phyloP scores from a whole-genome alignment of 1,140 invertebrate species.

The Archivesica marissinica region DNA sequence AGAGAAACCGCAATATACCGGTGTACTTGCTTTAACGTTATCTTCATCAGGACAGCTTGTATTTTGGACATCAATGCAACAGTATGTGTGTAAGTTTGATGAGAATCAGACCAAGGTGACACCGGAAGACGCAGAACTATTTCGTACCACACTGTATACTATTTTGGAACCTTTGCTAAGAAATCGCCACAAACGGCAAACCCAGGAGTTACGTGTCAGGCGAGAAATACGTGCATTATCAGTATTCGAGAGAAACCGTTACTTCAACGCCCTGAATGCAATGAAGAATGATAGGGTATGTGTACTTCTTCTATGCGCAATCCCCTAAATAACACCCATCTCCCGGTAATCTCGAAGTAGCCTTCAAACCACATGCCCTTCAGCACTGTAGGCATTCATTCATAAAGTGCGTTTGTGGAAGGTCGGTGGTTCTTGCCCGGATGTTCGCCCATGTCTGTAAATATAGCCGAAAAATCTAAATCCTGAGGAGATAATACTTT shows the following conservation, averaged over 20 bases:
- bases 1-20: too few relatives aligned
- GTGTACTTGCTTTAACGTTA: too few relatives aligned
- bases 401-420: too few relatives aligned
- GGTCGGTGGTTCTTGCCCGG: too few relatives aligned
- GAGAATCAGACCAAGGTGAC: neutral
- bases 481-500: too few relatives aligned
- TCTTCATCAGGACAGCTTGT: slow-evolving; percentile 18
- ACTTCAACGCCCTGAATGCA: slow-evolving; percentile 40
- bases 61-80: slow-evolving; percentile 43
- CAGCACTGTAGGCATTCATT: too few relatives aligned
- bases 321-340: too few relatives aligned
- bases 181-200: slow-evolving; percentile 24
- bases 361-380: too few relatives aligned
- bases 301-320: too few relatives aligned
- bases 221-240: slow-evolving; percentile 28
- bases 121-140: neutral
- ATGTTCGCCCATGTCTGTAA: too few relatives aligned
- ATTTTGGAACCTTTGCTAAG: neutral
- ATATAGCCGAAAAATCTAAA: too few relatives aligned
- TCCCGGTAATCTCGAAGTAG: too few relatives aligned
- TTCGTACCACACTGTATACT: neutral
- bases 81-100: slow-evolving; percentile 26
- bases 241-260: slow-evolving; percentile 1
- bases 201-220: neutral
- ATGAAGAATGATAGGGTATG: slow-evolving; percentile 46